Evolutionary conservation across 2,113 vertebrate genomes (phyloP).

Genomic region (Ovis aries): ARS-UI_Ramb_v3.0 NC_056054.1:39322501-39323000

Average conservation of each 20-base stretch:
- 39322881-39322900: not conserved
- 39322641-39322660: not conserved
- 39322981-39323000: not conserved
- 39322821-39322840: not conserved
- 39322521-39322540: too few species aligned
- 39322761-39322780: not conserved
- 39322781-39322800: not conserved
- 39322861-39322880: not conserved
- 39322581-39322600: not conserved
- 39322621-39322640: not conserved
- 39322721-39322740: not conserved
- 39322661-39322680: not conserved
- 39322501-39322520: too few species aligned
- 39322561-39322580: not conserved
- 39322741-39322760: not conserved
- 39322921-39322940: not conserved
- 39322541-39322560: not conserved
- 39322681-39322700: not conserved
- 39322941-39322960: not conserved
- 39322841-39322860: not conserved
- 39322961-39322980: not conserved
- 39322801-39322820: not conserved
- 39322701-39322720: not conserved
- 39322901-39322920: not conserved
- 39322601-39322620: not conserved